Conservation (phyloP, 1,140 invertebrate genomes). For the Danaus melanippus region DNA sequence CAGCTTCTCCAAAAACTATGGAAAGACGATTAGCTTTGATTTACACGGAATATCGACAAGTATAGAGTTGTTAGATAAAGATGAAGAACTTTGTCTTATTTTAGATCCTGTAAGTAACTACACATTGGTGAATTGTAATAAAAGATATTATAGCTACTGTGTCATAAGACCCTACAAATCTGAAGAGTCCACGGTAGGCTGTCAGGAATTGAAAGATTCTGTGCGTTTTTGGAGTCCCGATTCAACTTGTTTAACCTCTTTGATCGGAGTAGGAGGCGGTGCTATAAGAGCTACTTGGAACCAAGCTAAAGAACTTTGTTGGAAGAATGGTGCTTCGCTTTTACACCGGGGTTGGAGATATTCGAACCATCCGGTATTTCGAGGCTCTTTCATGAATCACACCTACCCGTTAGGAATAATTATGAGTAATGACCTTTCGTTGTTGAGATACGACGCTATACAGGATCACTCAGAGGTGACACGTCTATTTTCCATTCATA, state of each 20-base stretch:
- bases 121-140: conserved; percentile 44
- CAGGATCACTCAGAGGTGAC: conserved; percentile 39
- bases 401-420: conserved; percentile 52
- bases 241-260: conserved; percentile 40
- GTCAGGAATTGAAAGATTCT: conserved; percentile 33
- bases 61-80: conserved; percentile 29
- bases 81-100: conserved; percentile 44
- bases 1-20: conserved; percentile 35
- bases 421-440: conserved; percentile 31
- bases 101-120: conserved; percentile 43
- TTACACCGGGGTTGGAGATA: conserved; percentile 59
- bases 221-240: conserved; percentile 47
- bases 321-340: conserved; percentile 41
- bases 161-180: conserved; percentile 47
- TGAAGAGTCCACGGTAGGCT: conserved; percentile 29
- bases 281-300: conserved; percentile 54
- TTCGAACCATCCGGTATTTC: conserved; percentile 45
- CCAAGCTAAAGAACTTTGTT: conserved; percentile 50
- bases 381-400: conserved; percentile 20
- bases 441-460: conserved; percentile 30
- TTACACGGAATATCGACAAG: conserved; percentile 1
- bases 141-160: conserved; percentile 56
- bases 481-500: not conserved
- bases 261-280: conserved; percentile 34
- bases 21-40: conserved; percentile 20